Evolutionary conservation across 2,888 invertebrate species (phyloP), one percentile per base, ranked within the genome.

Genomic region (Steromphala cineraria): DNA sequence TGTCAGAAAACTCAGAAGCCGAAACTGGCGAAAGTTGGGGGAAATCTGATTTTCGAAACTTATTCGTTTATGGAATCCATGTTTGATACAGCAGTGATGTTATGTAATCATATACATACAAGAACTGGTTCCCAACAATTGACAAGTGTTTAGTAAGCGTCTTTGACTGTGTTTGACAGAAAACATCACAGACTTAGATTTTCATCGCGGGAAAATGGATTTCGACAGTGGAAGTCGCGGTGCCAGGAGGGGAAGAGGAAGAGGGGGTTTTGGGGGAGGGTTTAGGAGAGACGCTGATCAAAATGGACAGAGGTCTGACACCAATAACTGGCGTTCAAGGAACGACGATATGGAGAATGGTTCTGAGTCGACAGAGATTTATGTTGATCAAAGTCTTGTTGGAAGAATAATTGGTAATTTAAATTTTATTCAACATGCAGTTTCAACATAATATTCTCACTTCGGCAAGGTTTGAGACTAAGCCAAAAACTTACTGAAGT

Each of bases 321-420:
- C 21, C 31, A 31, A 28, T 17, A 62, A 78, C 78, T 62, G 79
- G 36, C 53, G 71, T 28, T 52, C 36, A 2, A 67, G 53, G 52
- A 71, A 56, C 28, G 53, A 15, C 19, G 80, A 40, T 56, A 40
- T n/a, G 56, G 75, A 56, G 53, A 67, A 21, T 31, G 19, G 67
- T 56, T 67, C 13, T 36, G 82, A 24, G 75, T 40, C 82, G 40
- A 81, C 81, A 52, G 78, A 80, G 5, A 82, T 88, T 2, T 83
- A 75, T 77, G 84, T 89, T 31, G 82, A 82, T 8, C 81, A 83
- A 19, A 83, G 80, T 24, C 71, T 78, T 76, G 88, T 89, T 75
- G 90, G 89, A 4, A 86, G 82, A 83, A 86, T 90, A 17, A 90
- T 90, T 76, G 89, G 89, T 89, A 79, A 82, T 67, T 46, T 10